These are phyloP conservation scores for Dendrocincla fuliginosa DNA, from an alignment of 2,797 vertebrate species.

Conservation along the genomic window DNA sequence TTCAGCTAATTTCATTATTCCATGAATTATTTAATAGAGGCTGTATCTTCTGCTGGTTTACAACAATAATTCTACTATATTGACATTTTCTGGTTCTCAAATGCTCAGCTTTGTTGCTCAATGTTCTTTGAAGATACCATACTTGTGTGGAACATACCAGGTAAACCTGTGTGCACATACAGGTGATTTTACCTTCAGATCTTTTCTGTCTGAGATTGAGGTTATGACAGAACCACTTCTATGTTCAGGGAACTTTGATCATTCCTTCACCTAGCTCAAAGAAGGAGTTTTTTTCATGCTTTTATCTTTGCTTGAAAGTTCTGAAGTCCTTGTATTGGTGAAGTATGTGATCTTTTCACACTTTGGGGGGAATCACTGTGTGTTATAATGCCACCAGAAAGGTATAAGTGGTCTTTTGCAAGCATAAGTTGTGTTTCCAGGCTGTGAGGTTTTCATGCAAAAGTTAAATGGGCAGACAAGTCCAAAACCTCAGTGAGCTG, in stretches of 20 bases:
- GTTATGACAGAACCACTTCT: conserved; percentile 36
- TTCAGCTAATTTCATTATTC: conserved; percentile 12
- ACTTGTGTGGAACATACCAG: conserved; percentile 2
- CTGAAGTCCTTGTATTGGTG: not conserved
- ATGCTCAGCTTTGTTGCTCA: not conserved
- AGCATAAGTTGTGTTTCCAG: not conserved
- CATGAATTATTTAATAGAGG: conserved; percentile 19
- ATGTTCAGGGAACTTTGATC: conserved; percentile 53
- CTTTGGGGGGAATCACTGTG: not conserved
- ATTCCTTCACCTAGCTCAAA: conserved; percentile 44
- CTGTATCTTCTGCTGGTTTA: not conserved
- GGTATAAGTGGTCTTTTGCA: not conserved
- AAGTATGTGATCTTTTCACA: conserved; percentile 24
- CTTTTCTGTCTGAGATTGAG: conserved; percentile 28
- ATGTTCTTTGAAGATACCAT: not conserved
- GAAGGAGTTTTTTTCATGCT: not conserved
- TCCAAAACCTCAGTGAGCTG: not conserved
- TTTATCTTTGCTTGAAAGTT: conserved; percentile 50
- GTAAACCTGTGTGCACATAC: not conserved
- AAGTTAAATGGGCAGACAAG: not conserved
- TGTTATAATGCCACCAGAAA: not conserved
- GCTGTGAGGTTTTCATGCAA: not conserved
- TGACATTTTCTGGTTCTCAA: not conserved
- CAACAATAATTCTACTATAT: not conserved
- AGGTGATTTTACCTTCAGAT: conserved; percentile 40